A percentile compares a stretch with the other conserved stretches of the same genome.
These are phyloP conservation scores for Nematolebias whitei DNA, from an alignment of 2,113 vertebrate species.

Conservation along the genomic window DNA sequence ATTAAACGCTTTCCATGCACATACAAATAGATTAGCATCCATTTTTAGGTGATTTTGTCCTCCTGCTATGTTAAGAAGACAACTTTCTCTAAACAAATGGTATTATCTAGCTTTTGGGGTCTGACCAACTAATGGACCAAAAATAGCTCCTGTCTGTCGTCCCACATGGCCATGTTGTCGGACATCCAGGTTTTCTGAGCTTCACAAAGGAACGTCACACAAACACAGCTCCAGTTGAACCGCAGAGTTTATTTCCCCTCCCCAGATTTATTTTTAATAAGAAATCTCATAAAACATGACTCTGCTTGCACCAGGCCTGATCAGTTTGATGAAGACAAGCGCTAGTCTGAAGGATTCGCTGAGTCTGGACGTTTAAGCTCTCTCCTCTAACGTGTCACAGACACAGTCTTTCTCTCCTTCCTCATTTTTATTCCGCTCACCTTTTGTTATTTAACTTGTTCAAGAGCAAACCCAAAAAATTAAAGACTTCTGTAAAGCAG, in stretches of 20 bases:
- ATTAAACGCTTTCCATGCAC: neutral
- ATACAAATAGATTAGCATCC: neutral
- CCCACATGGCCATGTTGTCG: neutral
- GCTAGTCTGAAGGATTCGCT: conserved; percentile 28
- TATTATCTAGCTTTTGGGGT: neutral
- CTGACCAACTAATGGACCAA: neutral
- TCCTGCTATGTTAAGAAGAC: neutral
- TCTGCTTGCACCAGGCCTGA: conserved; percentile 9
- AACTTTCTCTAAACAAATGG: neutral
- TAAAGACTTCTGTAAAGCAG: neutral
- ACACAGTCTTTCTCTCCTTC: conserved; percentile 1
- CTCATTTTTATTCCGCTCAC: conserved; percentile 37
- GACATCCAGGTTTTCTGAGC: neutral
- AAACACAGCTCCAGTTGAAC: neutral
- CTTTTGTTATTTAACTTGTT: conserved; percentile 18
- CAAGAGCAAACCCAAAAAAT: conserved; percentile 5
- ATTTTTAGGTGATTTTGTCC: neutral
- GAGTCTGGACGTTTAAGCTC: conserved; percentile 26
- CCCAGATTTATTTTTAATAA: neutral
- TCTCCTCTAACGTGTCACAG: conserved; percentile 46
- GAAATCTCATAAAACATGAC: neutral
- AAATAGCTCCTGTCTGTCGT: neutral
- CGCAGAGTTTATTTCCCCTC: neutral
- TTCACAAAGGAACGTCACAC: neutral
- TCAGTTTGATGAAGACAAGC: conserved; percentile 13